A percentile compares a stretch with the other conserved stretches of the same genome.
phyloP scores from a whole-genome alignment of 2,888 invertebrate species.

The Aphodius sticticus region DNA sequence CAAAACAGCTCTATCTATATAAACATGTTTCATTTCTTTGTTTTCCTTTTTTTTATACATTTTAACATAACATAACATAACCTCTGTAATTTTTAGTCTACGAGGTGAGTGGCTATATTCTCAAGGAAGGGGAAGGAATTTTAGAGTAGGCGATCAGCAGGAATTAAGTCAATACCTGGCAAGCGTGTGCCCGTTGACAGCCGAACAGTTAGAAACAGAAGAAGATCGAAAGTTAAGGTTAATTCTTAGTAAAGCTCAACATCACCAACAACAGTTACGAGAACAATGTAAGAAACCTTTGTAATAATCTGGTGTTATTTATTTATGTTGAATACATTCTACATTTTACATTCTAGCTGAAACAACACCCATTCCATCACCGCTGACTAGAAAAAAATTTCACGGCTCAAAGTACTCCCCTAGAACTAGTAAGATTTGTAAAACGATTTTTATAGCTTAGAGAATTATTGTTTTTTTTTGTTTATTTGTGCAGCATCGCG shows the following conservation, averaged over 20 bases:
- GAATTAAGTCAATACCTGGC: constrained; percentile 84
- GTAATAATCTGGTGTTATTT: background rate
- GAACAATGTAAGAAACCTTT: constrained; percentile 63
- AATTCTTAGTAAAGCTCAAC: constrained; percentile 89
- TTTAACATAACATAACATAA: background rate
- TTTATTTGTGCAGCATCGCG: constrained; percentile 56
- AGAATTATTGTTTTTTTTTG: constrained; percentile 25
- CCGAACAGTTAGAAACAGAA: constrained; percentile 81
- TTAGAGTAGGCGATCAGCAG: constrained; percentile 84
- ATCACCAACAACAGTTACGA: constrained; percentile 85
- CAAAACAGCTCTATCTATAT: no score
- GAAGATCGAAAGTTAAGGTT: constrained; percentile 86
- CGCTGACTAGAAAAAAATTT: constrained; percentile 61
- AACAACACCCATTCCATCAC: constrained; percentile 60
- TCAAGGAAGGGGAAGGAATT: constrained; percentile 91
- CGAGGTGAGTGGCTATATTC: constrained; percentile 96
- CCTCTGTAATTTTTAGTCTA: constrained; percentile 65
- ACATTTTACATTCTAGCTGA: constrained; percentile 46
- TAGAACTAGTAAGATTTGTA: constrained; percentile 56
- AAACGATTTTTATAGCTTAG: constrained; percentile 44
- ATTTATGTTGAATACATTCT: constrained; percentile 24
- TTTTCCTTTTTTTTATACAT: background rate
- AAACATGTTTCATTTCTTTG: constrained; percentile 11
- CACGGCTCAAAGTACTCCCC: constrained; percentile 61
- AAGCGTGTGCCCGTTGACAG: constrained; percentile 84